phyloP scores from a whole-genome alignment of 2,113 vertebrate species.

The Odobenus rosmarus region DNA sequence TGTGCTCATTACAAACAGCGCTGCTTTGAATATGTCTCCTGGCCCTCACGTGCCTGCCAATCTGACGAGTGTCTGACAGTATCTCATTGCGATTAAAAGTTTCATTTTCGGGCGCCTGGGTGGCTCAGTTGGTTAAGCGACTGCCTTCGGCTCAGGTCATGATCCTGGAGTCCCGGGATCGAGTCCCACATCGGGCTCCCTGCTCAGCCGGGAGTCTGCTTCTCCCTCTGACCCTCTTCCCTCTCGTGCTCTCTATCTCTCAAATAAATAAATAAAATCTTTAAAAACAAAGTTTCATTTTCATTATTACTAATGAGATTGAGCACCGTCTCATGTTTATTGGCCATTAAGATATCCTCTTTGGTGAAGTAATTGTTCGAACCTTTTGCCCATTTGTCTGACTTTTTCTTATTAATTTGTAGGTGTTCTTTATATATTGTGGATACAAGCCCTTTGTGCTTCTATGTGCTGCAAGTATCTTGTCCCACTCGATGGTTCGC shows the following conservation, averaged over 20 bases:
- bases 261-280: no score
- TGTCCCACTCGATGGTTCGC: not conserved
- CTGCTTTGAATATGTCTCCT: not conserved
- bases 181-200: no score
- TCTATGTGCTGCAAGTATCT: not conserved
- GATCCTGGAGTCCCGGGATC: no score
- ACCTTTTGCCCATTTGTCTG: not conserved
- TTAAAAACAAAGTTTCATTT: not conserved
- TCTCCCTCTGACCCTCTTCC: no score
- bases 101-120: not conserved
- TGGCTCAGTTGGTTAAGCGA: no score
- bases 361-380: constrained; percentile 35
- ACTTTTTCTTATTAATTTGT: constrained; percentile 14
- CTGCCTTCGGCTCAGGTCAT: no score
- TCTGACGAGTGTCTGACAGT: not conserved
- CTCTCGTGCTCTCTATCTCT: no score
- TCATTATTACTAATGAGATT: not conserved
- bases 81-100: not conserved
- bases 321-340: not conserved
- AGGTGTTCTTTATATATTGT: not conserved
- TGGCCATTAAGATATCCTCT: not conserved
- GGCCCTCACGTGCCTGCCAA: not conserved
- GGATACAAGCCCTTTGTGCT: not conserved
- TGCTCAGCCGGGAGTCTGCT: no score
- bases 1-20: not conserved